Percentiles rank a stretch among this genome's conserved stretches.
phyloP scores from a whole-genome alignment of 2,888 invertebrate species.

The Drosophila phalerata region DNA sequence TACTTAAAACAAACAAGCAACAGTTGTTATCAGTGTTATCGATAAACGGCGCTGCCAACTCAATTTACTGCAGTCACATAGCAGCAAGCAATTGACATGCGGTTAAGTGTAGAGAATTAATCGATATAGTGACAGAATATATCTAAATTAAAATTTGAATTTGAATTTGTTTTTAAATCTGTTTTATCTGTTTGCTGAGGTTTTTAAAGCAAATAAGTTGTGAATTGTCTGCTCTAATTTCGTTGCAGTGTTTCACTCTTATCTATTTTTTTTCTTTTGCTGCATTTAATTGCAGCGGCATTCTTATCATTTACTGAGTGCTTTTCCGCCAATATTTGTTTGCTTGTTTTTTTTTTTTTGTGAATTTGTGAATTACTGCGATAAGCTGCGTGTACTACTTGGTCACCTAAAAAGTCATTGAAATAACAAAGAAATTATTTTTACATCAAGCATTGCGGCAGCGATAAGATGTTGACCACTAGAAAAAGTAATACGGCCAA shows the following conservation, averaged over 20 bases:
- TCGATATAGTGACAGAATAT: not conserved
- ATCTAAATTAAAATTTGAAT: constrained; percentile 42
- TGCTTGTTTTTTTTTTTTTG: not conserved
- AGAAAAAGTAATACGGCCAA: constrained; percentile 42
- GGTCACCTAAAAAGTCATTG: constrained; percentile 16
- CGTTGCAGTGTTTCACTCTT: not conserved
- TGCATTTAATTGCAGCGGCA: constrained; percentile 3
- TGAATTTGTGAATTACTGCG: constrained; percentile 15
- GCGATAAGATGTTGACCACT: constrained; percentile 54
- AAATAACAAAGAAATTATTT: constrained; percentile 48
- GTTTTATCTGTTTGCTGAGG: too few relatives aligned
- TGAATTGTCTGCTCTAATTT: not conserved
- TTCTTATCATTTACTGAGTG: constrained; percentile 17
- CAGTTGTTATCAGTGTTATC: constrained; percentile 31
- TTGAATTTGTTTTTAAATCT: not conserved
- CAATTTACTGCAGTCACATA: constrained; percentile 2
- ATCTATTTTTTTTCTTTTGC: not conserved
- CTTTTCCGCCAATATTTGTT: not conserved
- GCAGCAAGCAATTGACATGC: constrained; percentile 16
- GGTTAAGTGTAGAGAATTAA: not conserved
- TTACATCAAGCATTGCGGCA: constrained; percentile 33
- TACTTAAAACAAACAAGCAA: constrained; percentile 15
- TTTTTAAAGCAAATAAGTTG: not conserved
- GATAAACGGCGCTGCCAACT: constrained; percentile 26
- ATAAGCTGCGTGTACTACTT: constrained; percentile 25